Conservation (phyloP, 2,797 vertebrate species). For the Sebastes goodei region DNA sequence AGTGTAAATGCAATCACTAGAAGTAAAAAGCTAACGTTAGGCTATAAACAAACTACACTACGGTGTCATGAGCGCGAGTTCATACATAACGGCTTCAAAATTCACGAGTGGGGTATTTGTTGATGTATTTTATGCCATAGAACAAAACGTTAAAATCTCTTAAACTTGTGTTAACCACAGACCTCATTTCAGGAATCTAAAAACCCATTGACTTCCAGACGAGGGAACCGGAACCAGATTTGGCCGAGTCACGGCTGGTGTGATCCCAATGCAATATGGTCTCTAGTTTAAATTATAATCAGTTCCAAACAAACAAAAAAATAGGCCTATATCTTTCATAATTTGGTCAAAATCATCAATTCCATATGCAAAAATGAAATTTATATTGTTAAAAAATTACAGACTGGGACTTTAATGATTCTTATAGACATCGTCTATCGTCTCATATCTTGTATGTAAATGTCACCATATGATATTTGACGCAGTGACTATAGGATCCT, state of each 20-base stretch:
- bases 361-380: neutral
- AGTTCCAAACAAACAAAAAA: neutral
- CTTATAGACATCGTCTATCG: neutral
- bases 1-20: no score
- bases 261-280: neutral
- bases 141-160: no score
- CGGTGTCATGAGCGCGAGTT: no score
- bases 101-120: no score
- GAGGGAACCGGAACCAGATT: no score
- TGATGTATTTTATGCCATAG: no score
- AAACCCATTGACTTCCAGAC: no score
- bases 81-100: no score
- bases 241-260: neutral
- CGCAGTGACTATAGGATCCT: constrained; percentile 15
- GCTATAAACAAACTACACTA: no score
- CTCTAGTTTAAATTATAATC: neutral
- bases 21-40: no score
- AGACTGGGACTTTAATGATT: neutral
- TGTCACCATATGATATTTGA: constrained; percentile 45
- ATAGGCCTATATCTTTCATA: neutral
- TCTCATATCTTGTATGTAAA: constrained; percentile 33
- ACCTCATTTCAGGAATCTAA: no score
- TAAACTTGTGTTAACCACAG: no score
- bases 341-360: neutral
- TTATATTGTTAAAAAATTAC: neutral